Evolutionary conservation across 2,888 invertebrate genomes (phyloP).

Genomic region (Hydrotaea diabolus): DNA sequence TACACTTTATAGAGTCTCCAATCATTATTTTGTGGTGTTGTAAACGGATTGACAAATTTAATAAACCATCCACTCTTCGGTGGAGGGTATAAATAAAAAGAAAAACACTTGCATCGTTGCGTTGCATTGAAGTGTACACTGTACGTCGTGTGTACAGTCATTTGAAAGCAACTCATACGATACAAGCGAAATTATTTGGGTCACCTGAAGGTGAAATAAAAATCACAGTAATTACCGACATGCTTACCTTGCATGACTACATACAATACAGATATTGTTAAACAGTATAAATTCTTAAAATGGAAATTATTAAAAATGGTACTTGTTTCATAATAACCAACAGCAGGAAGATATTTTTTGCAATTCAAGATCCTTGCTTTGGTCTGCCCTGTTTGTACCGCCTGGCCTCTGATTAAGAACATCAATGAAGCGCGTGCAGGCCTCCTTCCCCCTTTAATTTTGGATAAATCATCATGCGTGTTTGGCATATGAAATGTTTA

Average conservation of each 20-base stretch:
- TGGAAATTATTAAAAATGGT: too few species aligned
- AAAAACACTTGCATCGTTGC: too few species aligned
- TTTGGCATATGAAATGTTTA: not conserved
- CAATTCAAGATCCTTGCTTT: not conserved
- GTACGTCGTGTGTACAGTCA: not conserved
- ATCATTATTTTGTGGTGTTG: too few species aligned
- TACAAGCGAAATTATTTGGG: constrained; percentile 4
- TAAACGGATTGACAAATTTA: too few species aligned
- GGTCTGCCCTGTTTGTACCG: not conserved
- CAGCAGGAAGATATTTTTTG: not conserved
- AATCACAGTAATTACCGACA: too few species aligned
- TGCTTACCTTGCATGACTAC: too few species aligned
- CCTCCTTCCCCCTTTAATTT: not conserved
- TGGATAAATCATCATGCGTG: constrained; percentile 4
- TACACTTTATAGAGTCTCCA: too few species aligned
- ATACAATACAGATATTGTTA: too few species aligned
- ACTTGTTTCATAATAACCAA: not conserved
- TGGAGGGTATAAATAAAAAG: too few species aligned
- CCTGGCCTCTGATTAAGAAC: not conserved
- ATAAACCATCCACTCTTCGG: too few species aligned
- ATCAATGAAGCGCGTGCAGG: not conserved
- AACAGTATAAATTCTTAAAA: too few species aligned
- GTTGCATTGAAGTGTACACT: too few species aligned
- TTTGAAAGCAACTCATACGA: not conserved
- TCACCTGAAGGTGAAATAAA: not conserved